Evolutionary conservation across 2,797 vertebrate genomes (phyloP), one percentile per base, ranked within the genome.

Genomic region (Vireo griseus): DNA sequence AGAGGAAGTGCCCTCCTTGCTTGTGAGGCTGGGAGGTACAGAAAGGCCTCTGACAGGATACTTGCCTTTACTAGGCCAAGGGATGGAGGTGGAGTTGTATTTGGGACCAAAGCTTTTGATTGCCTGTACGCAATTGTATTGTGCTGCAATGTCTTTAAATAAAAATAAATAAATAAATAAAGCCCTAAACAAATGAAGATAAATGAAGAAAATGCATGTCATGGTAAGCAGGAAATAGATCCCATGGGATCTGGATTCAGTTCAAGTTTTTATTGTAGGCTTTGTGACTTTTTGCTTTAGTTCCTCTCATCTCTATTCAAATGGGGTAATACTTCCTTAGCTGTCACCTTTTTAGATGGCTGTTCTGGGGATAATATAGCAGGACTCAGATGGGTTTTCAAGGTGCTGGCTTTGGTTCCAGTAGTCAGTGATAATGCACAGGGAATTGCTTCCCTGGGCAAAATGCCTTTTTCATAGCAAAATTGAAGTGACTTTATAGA

Each of bases 211-310:
- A 67, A 37, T 39, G 11, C n/a, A 18, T 51, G 44, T 17, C 7
- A 1, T 40, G 33, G 44, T 82, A 66, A 83, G 66, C 13, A n/a
- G 52, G 31, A 57, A 76, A 5, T n/a, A 66, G 45, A 47, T 85
- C 20, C 48, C 1, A 2, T 0, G 3, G 39, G 6, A 16, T 52
- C 50, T 9, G 3, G 50, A 45, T 89, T 75, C 1, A 0, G 9
- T 81, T 86, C 44, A 45, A 13, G 42, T 24, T 78, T 74, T 67
- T 80, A 0, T 57, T 77, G 2, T 0, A 24, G 28, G 29, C 21
- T 42, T 50, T 22, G 37, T 50, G 40, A 33, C 35, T 37, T 65
- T 68, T 52, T 76, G 39, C 71, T 65, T 85, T 72, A 16, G 5
- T 69, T 87, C 13, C 39, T 75, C 2, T 2, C 25, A 10, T 44